These are phyloP conservation scores for Pteria penguin DNA, from an alignment of 2,888 invertebrate genomes.

Conservation along the genomic window DNA sequence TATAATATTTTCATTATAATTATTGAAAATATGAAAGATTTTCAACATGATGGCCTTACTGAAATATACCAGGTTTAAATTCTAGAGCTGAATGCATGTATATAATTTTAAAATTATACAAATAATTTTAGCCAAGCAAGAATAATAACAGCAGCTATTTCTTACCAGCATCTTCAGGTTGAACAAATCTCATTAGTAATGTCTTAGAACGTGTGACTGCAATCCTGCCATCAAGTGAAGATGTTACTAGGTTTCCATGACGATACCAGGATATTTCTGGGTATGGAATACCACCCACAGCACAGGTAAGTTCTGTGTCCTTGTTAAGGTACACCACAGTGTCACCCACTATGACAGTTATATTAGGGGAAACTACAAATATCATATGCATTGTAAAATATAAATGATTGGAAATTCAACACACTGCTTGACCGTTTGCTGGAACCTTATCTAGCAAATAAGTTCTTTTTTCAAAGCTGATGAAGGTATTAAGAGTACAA, in stretches of 20 bases:
- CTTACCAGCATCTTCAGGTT: slow-evolving; percentile 59
- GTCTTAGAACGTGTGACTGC: slow-evolving; percentile 51
- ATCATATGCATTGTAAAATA: background rate
- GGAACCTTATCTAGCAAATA: no score
- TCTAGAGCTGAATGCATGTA: no score
- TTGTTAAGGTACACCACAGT: slow-evolving; percentile 62
- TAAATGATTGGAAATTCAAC: no score
- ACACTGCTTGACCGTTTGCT: no score
- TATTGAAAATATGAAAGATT: no score
- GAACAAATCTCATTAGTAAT: slow-evolving; percentile 60
- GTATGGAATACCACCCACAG: slow-evolving; percentile 63
- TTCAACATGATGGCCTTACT: no score
- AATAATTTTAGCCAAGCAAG: no score
- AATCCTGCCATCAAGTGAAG: slow-evolving; percentile 66
- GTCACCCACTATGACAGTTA: slow-evolving; percentile 60
- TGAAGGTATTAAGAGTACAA: background rate
- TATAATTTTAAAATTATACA: no score
- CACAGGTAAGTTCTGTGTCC: slow-evolving; percentile 64
- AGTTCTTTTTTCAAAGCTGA: background rate
- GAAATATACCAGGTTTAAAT: no score
- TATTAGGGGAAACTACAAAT: slow-evolving; percentile 65
- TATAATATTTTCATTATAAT: no score
- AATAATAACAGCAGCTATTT: no score
- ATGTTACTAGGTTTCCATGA: slow-evolving; percentile 49
- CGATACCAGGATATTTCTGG: slow-evolving; percentile 67